phyloP scores from a whole-genome alignment of 2,888 invertebrate genomes.

The Nasonia oneida region DNA sequence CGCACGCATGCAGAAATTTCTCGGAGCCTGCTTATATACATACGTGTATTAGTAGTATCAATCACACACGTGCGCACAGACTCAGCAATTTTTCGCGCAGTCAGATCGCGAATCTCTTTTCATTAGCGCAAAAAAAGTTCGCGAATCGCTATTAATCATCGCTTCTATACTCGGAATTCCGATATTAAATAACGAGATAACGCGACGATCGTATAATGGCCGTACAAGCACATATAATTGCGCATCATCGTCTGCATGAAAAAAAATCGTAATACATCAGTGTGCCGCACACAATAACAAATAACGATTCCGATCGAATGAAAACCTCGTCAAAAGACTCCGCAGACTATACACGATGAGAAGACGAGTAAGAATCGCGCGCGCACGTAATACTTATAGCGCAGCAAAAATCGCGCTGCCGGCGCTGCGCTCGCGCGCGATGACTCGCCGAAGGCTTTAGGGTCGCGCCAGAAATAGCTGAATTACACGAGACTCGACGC shows the following conservation, averaged over 20 bases:
- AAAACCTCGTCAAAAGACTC: too few species aligned
- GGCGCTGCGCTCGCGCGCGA: constrained; percentile 44
- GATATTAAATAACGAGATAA: constrained; percentile 2
- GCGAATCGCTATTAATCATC: neutral
- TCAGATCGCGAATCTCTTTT: neutral
- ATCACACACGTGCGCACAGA: neutral
- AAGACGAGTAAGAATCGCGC: neutral
- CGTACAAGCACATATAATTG: neutral
- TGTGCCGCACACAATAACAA: too few species aligned
- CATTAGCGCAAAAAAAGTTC: neutral
- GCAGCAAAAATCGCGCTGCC: neutral
- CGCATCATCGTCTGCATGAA: too few species aligned
- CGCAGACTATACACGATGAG: too few species aligned
- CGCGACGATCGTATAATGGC: neutral
- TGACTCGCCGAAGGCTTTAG: constrained; percentile 65
- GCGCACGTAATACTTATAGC: neutral
- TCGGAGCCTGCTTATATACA: neutral
- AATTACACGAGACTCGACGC: constrained; percentile 67
- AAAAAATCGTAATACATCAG: too few species aligned
- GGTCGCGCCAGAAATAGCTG: constrained; percentile 69
- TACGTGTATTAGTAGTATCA: neutral
- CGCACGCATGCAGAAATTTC: constrained; percentile 2
- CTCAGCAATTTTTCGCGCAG: constrained; percentile 12
- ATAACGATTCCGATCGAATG: too few species aligned
- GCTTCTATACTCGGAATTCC: neutral